Evolutionary conservation across 1,140 invertebrate species (phyloP).

Genomic region (Atta texana): DNA sequence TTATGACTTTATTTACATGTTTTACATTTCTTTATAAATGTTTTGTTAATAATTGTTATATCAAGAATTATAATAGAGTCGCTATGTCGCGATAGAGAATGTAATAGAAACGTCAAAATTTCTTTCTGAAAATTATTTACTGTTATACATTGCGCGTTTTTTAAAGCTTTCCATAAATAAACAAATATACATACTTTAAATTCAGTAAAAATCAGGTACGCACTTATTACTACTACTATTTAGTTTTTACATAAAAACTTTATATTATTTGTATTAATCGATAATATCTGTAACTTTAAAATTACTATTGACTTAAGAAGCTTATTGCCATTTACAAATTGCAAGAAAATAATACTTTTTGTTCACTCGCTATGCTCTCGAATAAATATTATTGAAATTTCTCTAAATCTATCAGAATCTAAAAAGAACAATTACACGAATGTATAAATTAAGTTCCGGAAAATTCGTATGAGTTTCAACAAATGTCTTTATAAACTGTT

Average conservation of each 20-base stretch:
- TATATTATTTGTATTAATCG: constrained; percentile 27
- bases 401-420: constrained; percentile 5
- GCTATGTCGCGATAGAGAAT: background rate
- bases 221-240: constrained; percentile 23
- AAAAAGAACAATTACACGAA: background rate
- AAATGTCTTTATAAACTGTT: no score
- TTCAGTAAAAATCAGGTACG: constrained; percentile 72
- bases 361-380: background rate
- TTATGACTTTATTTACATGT: constrained; percentile 60
- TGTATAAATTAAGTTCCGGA: background rate
- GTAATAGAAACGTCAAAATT: constrained; percentile 15
- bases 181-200: constrained; percentile 65
- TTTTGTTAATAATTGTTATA: constrained; percentile 17
- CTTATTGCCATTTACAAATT: constrained; percentile 50
- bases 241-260: constrained; percentile 21
- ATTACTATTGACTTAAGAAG: constrained; percentile 5
- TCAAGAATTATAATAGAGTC: constrained; percentile 11
- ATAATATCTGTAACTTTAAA: constrained; percentile 12
- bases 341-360: constrained; percentile 51
- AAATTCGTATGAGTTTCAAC: no score
- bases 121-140: constrained; percentile 30
- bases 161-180: constrained; percentile 73
- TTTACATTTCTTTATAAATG: constrained; percentile 19
- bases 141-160: background rate
- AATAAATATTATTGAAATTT: constrained; percentile 39